Evolutionary conservation across 2,888 invertebrate genomes (phyloP), one percentile per base, ranked within the genome.

Genomic region (Abrostola tripartita): DNA sequence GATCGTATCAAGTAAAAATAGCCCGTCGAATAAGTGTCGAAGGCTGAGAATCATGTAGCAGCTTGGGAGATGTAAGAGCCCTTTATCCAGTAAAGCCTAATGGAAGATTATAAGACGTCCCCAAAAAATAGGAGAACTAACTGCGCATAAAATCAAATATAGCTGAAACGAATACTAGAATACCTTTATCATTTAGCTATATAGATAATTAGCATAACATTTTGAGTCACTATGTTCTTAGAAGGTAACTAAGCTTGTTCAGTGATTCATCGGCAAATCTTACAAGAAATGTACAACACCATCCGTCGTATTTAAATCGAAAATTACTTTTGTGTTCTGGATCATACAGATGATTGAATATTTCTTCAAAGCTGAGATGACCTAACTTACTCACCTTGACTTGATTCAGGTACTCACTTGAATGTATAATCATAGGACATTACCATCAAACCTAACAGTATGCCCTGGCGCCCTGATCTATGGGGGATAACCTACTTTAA

Each of bases 171-270:
- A 37, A 60, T 49, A 52, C 51, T 54, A 54, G 52, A 51, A 60
- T 42, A 57, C 40, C 12, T 42, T 57, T 65, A 71, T 74, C 69
- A 52, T 64, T 55, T 47, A 61, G 24, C 57, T 37, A 54, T 57
- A 52, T 50, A 56, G 54, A 57, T 73, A 74, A 65, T 74, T 72
- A 74, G 51, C 51, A 54, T 60, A 73, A 59, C 36, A 54, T 60
- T 71, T 70, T 76, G 78, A 73, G 12, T 77, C 79, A 68, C 38
- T 47, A 50, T 38, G 36, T 77, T 68, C 74, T 52, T 12, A 57
- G 68, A 65, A 78, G 62, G 63, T 55, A 57, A 60, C 37, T 65
- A 47, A 50, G 51, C 52, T 59, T 59, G 38, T 47, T 52, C 14
- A 52, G 35, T 76, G 74, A 76, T 38, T 73, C 76, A 76, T 66